Base-by-base conservation (phyloP, 2,797 vertebrate genomes). In the Tenualosa thibaudeaui region DNA sequence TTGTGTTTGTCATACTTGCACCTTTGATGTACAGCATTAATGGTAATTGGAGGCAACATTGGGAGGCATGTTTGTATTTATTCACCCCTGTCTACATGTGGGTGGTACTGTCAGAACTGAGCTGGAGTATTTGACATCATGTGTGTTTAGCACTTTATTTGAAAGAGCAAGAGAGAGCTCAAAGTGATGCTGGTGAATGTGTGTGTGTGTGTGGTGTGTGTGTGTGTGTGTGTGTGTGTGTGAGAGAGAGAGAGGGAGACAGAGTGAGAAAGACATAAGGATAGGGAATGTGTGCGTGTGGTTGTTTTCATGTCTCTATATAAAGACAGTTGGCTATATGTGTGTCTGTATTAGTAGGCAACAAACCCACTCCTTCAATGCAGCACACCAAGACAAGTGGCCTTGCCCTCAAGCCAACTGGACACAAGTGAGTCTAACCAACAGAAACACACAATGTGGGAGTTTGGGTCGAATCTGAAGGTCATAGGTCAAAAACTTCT, bases 101-200 rank as follows among this genome's bases (percentile, higher is more conserved):
- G 71, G 37, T 19, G 17, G 40, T 24, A 24, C 4, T 22, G 6
- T 78, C 37, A 46, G 19, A 22, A 43, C 19, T 22, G 13, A 43
- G 31, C 19, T 78, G 40, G 54, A 56, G 54, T 56, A 22, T 56
- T 56, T 22, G 54, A 56, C 54, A 56, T 3, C 19, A 86, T 90
- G 87, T 81, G 71, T 78, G 71, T 46, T 15, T 12, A 9, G 62
- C n/a, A 13, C 2, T 68, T 7, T 15, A n/a, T 9, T 9, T 24
- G 22, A n/a, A 7, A n/a, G 22, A 24, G 22, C 17, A n/a, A 6
- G 56, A 6, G 1, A 58, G 58, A 24, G 6, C n/a, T 62, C 22
- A 58, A 19, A 4, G 51, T 53, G 51, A 2, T 13, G 13, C 15
- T 53, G 13, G 51, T 53, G 51, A 53, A 53, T 13, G 56, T n/a